These are phyloP conservation scores for Lordiphosa collinella DNA, from an alignment of 1,140 invertebrate species.

Conservation along the genomic window DNA sequence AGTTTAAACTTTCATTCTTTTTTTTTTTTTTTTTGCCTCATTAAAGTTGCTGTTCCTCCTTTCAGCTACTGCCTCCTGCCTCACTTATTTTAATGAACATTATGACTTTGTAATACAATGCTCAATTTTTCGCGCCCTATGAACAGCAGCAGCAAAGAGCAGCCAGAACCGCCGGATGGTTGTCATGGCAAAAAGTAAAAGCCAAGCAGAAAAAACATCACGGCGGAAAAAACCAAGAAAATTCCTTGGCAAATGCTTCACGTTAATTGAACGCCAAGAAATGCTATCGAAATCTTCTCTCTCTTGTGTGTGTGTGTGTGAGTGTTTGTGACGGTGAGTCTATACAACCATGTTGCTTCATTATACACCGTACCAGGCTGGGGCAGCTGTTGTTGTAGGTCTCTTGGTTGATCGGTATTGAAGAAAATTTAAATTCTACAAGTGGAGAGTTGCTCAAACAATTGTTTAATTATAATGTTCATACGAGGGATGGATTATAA, in stretches of 20 bases:
- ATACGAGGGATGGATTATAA: too few species aligned
- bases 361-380: too few species aligned
- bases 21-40: conserved; percentile 10
- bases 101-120: conserved; percentile 36
- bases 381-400: too few species aligned
- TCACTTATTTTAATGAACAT: conserved; percentile 24
- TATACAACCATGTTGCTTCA: background rate
- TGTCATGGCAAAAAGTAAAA: conserved; percentile 33
- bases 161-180: conserved; percentile 4
- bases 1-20: conserved; percentile 16
- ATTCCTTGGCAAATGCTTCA: conserved; percentile 67
- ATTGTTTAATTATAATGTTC: too few species aligned
- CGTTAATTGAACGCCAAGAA: conserved; percentile 67
- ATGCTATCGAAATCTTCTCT: conserved; percentile 36
- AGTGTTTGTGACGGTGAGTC: conserved; percentile 8
- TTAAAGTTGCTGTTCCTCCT: background rate
- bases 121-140: conserved; percentile 2
- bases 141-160: too few species aligned
- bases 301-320: conserved; percentile 1
- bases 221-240: conserved; percentile 25
- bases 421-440: too few species aligned
- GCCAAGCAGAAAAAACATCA: conserved; percentile 1
- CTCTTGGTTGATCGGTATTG: too few species aligned
- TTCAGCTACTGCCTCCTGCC: background rate
- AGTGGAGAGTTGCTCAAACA: too few species aligned